Conservation (phyloP, 2,797 vertebrate genomes). For the Platyrinchus mystaceus region DNA sequence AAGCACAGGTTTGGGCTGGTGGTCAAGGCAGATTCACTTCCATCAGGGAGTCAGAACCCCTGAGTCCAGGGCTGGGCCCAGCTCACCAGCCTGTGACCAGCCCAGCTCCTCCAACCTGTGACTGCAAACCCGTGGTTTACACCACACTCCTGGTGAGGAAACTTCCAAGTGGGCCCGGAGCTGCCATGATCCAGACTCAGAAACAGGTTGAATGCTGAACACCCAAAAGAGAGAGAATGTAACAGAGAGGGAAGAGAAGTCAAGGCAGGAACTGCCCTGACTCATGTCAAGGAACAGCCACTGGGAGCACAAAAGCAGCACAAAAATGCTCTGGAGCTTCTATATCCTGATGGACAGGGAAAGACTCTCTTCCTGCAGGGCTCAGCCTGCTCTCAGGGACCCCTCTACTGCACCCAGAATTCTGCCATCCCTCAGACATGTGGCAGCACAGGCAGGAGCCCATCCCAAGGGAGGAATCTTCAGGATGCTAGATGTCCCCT, state of each 20-base stretch:
- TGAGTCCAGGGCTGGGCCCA: neutral
- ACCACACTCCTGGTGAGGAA: neutral
- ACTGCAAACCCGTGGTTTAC: accelerated
- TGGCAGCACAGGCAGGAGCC: neutral
- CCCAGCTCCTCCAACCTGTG: accelerated
- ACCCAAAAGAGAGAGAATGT: neutral
- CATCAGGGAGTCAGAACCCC: neutral
- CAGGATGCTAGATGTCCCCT: neutral
- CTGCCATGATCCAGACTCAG: neutral
- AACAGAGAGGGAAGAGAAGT: neutral
- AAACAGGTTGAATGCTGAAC: neutral
- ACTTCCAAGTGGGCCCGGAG: neutral
- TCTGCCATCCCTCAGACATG: accelerated
- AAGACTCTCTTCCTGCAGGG: neutral
- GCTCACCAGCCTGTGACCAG: neutral
- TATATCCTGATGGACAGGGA: neutral
- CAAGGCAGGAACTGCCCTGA: neutral
- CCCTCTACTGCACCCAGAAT: neutral
- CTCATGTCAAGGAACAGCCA: neutral
- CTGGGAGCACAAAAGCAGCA: neutral
- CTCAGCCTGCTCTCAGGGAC: neutral
- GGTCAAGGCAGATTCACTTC: neutral
- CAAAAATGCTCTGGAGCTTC: neutral
- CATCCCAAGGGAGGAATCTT: neutral
- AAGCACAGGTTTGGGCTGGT: accelerated